Evolutionary conservation across 2,888 invertebrate species (phyloP).

Genomic region (Oxytorus armatus): DNA sequence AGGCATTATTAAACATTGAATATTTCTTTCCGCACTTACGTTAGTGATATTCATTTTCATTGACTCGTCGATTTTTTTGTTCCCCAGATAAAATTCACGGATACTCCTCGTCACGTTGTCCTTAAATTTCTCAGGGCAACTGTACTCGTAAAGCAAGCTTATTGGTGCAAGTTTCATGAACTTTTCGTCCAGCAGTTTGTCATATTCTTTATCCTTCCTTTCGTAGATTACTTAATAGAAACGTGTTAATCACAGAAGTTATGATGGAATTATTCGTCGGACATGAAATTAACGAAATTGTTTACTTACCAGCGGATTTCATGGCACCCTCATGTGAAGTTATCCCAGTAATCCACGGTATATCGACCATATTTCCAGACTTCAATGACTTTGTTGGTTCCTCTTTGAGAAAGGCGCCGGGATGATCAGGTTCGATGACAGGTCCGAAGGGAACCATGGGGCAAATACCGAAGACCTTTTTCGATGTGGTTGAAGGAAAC

Average conservation of each 20-base stretch:
- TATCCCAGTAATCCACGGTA: too few species aligned
- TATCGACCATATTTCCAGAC: too few species aligned
- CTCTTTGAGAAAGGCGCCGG: constrained; percentile 87
- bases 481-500: too few species aligned
- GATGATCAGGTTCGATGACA: constrained; percentile 89
- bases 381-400: too few species aligned
- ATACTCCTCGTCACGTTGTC: constrained; percentile 85
- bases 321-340: too few species aligned
- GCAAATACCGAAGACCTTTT: too few species aligned
- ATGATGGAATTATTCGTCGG: too few species aligned
- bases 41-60: constrained; percentile 86
- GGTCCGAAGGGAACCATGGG: constrained; percentile 89
- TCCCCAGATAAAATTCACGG: constrained; percentile 86
- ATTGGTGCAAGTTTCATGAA: constrained; percentile 87
- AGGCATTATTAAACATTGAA: too few species aligned
- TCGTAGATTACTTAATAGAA: constrained; percentile 75
- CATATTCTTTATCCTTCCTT: constrained; percentile 84
- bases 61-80: constrained; percentile 83
- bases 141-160: constrained; percentile 87
- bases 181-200: constrained; percentile 86
- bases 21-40: too few species aligned
- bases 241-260: too few species aligned
- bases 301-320: constrained; percentile 82
- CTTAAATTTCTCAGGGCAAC: constrained; percentile 81
- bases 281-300: constrained; percentile 26